Evolutionary conservation across 1,140 invertebrate species (phyloP), one percentile per base, ranked within the genome.

Genomic region (Aphidius ervi): DNA sequence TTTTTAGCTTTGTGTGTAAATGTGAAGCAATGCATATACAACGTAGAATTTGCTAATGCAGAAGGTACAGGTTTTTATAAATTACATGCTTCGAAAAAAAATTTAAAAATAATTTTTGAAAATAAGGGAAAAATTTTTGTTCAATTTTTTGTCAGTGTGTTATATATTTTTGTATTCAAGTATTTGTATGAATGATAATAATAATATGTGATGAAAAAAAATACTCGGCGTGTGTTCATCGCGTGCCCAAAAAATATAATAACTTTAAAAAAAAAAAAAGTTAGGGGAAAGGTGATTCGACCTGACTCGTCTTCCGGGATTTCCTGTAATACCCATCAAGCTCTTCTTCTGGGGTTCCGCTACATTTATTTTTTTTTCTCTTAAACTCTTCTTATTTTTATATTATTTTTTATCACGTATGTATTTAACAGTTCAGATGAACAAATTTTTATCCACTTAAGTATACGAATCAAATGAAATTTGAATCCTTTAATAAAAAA

Each of bases 201-300:
- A 31, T 31, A 16, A 16, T 16, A 16, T 16, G 16, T 16, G 16
- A 16, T 16, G 16, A 16, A 16, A 16, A 16, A 16, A 16, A 16
- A 31, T 31, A 31, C 62, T 52, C 62, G 62, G 50, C 57, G 56
- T 54, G 54, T 58, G 46, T 43, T 31, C 54, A 47, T 54, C 55
- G 43, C 58, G 37, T 48, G 55, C 62, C 48, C n/a, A 23, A n/a
- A n/a, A 42, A 53, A 57, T 16, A 16, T 16, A 16, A 16, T 16
- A 16, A 16, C 16, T 16, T 31, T 31, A 31, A 31, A 31, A 31
- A 31, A 31, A 23, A 23, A 31, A 62, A 57, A 62, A 56, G 52
- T 53, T 31, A 39, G 16, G 46, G 50, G 56, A 52, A 59, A 53
- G 40, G 10, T 31, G 31, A 40, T 47, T 56, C 45, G 60, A 43